Conservation (phyloP, 2,113 vertebrate genomes). For the Paradoxurus hermaphroditus region DNA sequence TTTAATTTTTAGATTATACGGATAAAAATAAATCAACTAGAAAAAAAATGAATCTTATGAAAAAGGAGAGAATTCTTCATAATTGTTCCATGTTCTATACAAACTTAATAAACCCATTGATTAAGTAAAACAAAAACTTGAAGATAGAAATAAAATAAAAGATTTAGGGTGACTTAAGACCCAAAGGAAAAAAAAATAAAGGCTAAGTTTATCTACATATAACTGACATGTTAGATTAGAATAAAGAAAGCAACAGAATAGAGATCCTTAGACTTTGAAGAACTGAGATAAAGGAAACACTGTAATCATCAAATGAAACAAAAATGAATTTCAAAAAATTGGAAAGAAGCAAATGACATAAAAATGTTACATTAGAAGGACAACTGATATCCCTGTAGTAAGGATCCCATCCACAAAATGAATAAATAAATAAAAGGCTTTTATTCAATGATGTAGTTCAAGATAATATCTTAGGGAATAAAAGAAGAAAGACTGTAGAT, state of each 20-base stretch:
- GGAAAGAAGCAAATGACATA: background rate
- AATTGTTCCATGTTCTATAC: background rate
- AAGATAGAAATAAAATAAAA: background rate
- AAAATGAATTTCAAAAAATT: constrained; percentile 8
- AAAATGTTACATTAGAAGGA: background rate
- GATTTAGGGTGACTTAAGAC: background rate
- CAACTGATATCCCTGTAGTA: background rate
- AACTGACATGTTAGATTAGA: background rate
- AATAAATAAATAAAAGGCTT: background rate
- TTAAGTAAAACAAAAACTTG: background rate
- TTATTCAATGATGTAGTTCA: background rate
- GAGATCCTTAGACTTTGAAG: background rate
- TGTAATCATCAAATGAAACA: background rate
- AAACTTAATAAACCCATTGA: background rate
- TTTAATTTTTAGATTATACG: background rate
- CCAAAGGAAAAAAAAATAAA: background rate
- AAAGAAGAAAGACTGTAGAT: background rate
- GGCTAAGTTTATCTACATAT: background rate
- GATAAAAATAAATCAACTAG: background rate
- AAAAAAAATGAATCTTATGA: background rate
- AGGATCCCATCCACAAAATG: background rate
- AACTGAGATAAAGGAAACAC: background rate
- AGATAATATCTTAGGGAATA: background rate
- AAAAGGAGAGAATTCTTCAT: background rate
- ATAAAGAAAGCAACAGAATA: background rate